Base-by-base conservation (phyloP, 2,113 vertebrate species). In the Tenrec ecaudatus region DNA sequence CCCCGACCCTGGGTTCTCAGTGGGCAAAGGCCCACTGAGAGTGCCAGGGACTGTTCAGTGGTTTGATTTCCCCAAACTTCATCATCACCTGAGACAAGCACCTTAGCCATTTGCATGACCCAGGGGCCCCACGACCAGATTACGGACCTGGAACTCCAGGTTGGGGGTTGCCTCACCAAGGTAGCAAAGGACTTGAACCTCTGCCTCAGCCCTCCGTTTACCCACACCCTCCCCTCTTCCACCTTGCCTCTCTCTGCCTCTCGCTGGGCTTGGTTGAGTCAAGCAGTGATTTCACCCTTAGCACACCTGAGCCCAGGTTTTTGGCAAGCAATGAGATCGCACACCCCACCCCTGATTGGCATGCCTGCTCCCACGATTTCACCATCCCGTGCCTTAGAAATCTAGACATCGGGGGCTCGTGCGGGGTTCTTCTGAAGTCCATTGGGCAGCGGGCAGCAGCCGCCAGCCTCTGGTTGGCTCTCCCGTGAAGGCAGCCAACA, bases 401-500 rank as follows among this genome's bases (percentile, higher is more conserved):
- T 29, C 27, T 27, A 69, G 60, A 33, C 33, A 1, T 29, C 14
- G 40, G 22, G 89, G 16, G 16, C n/a, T 1, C 9, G 16, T 33
- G 16, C 29, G 6, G 29, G 6, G 27, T 73, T 40, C 47, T 62
- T 36, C 66, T 12, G 69, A 33, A 9, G 57, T 76, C 60, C n/a
- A 20, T 0, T 12, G 80, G 47, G 60, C 17, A 3, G 29, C 66
- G 27, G 33, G 15, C 1, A 14, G 2, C 25, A 1, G 4, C 69
- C 79, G 1, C 7, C 43, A 47, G 31, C 33, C n/a, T 53, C 73
- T 38, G 1, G 47, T 31, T 43, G 47, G 16, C 14, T 66, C 5
- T 0, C 11, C 6, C 1, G 2, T 31, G 0, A 3, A 8, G 8
- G 4, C 14, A 25, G 19, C 4, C 23, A 2, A 23, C 33, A 33